Base-by-base conservation (phyloP, 2,888 invertebrate species). In the Cylindroiulus punctatus region DNA sequence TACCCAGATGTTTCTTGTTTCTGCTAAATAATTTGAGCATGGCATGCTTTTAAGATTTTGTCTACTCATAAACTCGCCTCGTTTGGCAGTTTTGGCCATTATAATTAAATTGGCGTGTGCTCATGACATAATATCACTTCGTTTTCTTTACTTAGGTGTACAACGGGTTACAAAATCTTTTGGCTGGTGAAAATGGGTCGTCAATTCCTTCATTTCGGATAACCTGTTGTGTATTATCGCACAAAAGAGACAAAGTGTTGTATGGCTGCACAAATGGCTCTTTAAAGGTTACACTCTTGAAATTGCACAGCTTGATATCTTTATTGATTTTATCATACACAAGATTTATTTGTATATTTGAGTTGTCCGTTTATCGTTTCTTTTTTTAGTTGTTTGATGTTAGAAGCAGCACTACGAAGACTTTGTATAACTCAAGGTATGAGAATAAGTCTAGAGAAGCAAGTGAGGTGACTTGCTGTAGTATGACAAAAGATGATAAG, bases 201-300 rank as follows among this genome's bases (percentile, higher is more conserved):
- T 7, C 26, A 4, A 42, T 22, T 22, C 10, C 81, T 12, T n/a
- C 52, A 2, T 81, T 81, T 81, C 8, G 86, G 8, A 86, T 88
- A 32, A 81, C 86, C n/a, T 81, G 87, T 52, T 87, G 88, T 83
- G 86, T 86, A 19, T 84, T 88, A n/a, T 87, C 88, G 14, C 40
- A 84, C 36, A 86, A 88, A 84, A 87, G 87, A 32, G 44, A 57
- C 84, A 85, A 87, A 86, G 85, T 88, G 42, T 65, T 88, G 2
- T 88, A 87, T 87, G 88, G 88, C 19, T 88, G 85, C 30, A 86
- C 86, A 76, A 85, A 57, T 84, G 88, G 88, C 10, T n/a, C 14
- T 81, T 26, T 88, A 12, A 88, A 88, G 86, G 88, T 88, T 47
- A 19, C 32, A 2, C 26, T 82, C 5, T 86, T 47, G 65, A 26